These are phyloP conservation scores for Romanogobio albipinnatus DNA, from an alignment of 2,113 vertebrate genomes.

Conservation along the genomic window DNA sequence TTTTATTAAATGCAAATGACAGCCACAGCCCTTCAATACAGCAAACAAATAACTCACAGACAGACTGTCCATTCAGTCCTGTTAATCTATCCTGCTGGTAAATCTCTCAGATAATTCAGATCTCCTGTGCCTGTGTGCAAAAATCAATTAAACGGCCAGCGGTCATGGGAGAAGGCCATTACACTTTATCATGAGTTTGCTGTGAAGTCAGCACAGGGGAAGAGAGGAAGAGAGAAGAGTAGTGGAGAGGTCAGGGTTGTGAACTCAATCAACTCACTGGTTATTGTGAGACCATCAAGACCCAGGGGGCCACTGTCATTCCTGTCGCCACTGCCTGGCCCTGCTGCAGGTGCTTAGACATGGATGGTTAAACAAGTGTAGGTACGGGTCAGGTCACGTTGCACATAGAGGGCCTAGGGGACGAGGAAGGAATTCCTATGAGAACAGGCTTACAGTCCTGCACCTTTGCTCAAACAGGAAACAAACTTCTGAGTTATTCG, in stretches of 20 bases:
- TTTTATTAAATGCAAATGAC: too few relatives aligned
- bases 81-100: slow-evolving; percentile 25
- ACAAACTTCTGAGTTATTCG: background rate
- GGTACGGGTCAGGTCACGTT: slow-evolving; percentile 56
- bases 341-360: slow-evolving; percentile 49
- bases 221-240: slow-evolving; percentile 32
- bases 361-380: slow-evolving; percentile 60
- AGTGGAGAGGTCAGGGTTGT: slow-evolving; percentile 65
- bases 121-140: background rate
- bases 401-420: slow-evolving; percentile 45
- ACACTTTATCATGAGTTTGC: slow-evolving; percentile 26
- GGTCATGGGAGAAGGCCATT: slow-evolving; percentile 21
- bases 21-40: background rate
- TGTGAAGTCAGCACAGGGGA: slow-evolving; percentile 24
- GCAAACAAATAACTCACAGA: background rate
- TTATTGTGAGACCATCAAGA: slow-evolving; percentile 64
- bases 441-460: slow-evolving; percentile 7
- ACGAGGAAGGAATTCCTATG: slow-evolving; percentile 51
- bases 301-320: slow-evolving; percentile 47
- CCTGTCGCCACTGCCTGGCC: slow-evolving; percentile 36
- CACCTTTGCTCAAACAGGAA: background rate
- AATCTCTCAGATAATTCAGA: slow-evolving; percentile 34
- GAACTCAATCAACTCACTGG: slow-evolving; percentile 74
- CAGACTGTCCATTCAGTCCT: slow-evolving; percentile 28
- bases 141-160: slow-evolving; percentile 33